phyloP scores from a whole-genome alignment of 2,113 vertebrate genomes.

The Perca fluviatilis region DNA sequence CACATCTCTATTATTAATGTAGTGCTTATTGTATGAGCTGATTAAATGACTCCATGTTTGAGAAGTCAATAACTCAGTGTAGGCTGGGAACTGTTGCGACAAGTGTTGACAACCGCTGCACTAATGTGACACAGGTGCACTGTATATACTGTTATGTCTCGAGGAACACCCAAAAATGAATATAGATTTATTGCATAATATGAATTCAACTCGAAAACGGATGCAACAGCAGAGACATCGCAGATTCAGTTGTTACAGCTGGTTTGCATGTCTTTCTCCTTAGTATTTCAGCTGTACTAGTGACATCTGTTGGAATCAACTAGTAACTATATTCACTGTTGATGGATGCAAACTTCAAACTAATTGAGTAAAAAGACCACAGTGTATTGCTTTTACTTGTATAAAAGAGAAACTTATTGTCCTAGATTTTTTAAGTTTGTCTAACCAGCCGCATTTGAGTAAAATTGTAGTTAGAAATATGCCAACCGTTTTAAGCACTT shows the following conservation, averaged over 20 bases:
- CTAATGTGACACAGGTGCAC: constrained; percentile 28
- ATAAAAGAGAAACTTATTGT: neutral
- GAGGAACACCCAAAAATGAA: constrained; percentile 19
- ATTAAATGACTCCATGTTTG: neutral
- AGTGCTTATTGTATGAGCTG: neutral
- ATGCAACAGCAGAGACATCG: neutral
- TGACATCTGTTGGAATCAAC: constrained; percentile 69
- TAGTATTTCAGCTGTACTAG: constrained; percentile 44
- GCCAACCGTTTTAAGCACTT: neutral
- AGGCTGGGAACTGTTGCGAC: neutral
- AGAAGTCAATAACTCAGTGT: neutral
- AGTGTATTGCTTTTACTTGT: neutral
- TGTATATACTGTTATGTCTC: constrained; percentile 7
- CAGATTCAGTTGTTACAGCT: constrained; percentile 21
- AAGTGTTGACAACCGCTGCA: constrained; percentile 25
- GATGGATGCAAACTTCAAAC: neutral
- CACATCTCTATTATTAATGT: too few relatives aligned
- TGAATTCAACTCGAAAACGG: constrained; percentile 34
- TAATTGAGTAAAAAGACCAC: neutral
- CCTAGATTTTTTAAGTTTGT: neutral
- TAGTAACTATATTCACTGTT: constrained; percentile 1
- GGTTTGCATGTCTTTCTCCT: neutral
- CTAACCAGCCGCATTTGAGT: neutral
- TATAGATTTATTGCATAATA: constrained; percentile 32
- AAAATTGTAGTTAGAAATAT: neutral